A percentile compares a stretch with the other conserved stretches of the same genome.
Evolutionary conservation across 2,888 invertebrate species (phyloP).

Genomic region (Lapara coniferarum): DNA sequence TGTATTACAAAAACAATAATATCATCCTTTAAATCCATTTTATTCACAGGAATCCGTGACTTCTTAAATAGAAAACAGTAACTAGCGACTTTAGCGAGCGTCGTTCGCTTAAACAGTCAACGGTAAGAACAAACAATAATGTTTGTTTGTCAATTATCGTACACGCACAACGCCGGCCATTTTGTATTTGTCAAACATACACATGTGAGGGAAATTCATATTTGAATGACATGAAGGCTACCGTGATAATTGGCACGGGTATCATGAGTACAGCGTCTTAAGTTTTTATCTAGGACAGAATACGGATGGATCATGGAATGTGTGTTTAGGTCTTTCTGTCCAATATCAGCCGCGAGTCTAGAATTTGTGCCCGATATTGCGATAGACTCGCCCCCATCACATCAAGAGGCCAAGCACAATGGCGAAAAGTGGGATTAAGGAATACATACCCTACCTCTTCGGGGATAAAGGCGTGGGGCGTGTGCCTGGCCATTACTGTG

Average conservation of each 20-base stretch:
- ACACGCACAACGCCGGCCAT: slow-evolving; percentile 31
- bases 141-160: slow-evolving; percentile 46
- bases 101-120: slow-evolving; percentile 34
- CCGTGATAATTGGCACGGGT: neutral
- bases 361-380: no score
- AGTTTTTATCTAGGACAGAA: neutral
- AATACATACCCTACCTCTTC: no score
- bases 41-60: neutral
- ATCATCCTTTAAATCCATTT: neutral
- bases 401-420: no score
- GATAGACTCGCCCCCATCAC: no score
- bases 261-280: neutral
- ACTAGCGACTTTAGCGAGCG: neutral
- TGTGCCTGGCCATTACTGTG: no score
- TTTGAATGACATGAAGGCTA: neutral
- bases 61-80: neutral
- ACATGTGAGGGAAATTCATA: slow-evolving; percentile 35
- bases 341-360: no score
- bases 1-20: no score
- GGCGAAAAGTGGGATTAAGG: no score
- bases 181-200: slow-evolving; percentile 33
- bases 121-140: slow-evolving; percentile 39
- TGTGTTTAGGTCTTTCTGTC: no score
- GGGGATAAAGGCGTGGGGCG: no score
- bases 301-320: no score